Percentiles rank a stretch among this genome's conserved stretches.
These are phyloP conservation scores for Noctuana brunneofusca DNA, from an alignment of 2,888 invertebrate genomes.

Conservation along the genomic window DNA sequence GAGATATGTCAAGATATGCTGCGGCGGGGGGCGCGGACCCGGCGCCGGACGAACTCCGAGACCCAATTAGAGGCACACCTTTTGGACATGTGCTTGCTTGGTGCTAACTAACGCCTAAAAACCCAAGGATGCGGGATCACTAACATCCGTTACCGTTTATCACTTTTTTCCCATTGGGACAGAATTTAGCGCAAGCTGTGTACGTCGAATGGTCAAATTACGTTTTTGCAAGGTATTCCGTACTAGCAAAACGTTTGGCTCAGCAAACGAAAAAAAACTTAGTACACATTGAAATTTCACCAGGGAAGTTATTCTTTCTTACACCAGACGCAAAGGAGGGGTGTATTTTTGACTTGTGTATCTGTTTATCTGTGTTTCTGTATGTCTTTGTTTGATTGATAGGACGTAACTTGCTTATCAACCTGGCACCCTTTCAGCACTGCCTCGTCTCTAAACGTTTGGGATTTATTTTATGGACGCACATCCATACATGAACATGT, in stretches of 20 bases:
- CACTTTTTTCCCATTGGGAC: constrained; percentile 54
- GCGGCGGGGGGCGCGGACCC: constrained; percentile 60
- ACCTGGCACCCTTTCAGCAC: too few species aligned
- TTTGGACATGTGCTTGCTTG: constrained; percentile 78
- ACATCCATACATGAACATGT: too few species aligned
- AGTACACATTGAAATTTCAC: not conserved
- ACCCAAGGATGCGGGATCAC: constrained; percentile 62
- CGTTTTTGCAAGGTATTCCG: constrained; percentile 13
- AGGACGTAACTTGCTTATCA: too few species aligned
- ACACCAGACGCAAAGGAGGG: too few species aligned
- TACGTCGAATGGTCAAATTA: constrained; percentile 3
- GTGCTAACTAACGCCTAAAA: constrained; percentile 72
- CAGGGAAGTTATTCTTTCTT: not conserved
- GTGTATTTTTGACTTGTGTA: too few species aligned
- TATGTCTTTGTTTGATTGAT: too few species aligned
- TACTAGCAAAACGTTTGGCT: not conserved
- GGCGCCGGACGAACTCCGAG: constrained; percentile 67
- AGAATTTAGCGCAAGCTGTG: constrained; percentile 13
- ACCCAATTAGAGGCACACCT: constrained; percentile 83
- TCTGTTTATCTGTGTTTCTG: too few species aligned
- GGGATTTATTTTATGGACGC: too few species aligned
- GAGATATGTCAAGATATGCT: constrained; percentile 82
- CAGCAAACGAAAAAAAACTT: not conserved
- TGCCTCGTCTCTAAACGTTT: too few species aligned
- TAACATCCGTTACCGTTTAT: constrained; percentile 72